Conservation (phyloP, 2,888 invertebrate species). For the Sarcophaga variegata region DNA sequence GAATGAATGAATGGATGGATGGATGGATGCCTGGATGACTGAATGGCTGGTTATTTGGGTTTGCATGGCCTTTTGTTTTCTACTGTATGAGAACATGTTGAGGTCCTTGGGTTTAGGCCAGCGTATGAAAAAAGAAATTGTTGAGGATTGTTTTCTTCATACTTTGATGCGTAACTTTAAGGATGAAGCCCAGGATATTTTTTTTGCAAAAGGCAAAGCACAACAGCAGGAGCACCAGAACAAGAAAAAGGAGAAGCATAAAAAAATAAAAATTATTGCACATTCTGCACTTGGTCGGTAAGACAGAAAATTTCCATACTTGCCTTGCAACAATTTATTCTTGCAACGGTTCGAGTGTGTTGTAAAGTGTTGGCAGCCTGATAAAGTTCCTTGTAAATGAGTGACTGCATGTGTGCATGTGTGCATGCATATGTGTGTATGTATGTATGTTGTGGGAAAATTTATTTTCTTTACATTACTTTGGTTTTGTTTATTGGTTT, state of each 20-base stretch:
- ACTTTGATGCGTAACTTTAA: constrained; percentile 45
- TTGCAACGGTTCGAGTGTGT: neutral
- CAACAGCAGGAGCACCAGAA: neutral
- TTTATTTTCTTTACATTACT: constrained; percentile 59
- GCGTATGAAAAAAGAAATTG: neutral
- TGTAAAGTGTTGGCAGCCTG: no score
- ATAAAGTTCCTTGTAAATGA: neutral
- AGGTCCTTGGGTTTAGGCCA: neutral
- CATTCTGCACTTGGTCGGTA: constrained; percentile 15
- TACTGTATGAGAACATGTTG: constrained; percentile 12
- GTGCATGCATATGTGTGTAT: neutral
- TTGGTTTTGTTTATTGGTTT: constrained; percentile 65
- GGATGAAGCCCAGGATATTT: constrained; percentile 2
- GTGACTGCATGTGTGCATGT: constrained; percentile 17
- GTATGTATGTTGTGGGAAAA: constrained; percentile 27
- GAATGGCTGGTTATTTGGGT: neutral
- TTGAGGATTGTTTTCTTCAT: constrained; percentile 15
- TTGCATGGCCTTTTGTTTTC: neutral
- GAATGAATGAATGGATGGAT: neutral
- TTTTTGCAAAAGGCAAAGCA: neutral
- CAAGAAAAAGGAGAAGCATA: constrained; percentile 15
- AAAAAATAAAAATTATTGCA: constrained; percentile 12
- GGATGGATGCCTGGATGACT: neutral
- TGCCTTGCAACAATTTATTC: neutral
- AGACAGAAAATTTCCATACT: constrained; percentile 22